Evolutionary conservation across 2,888 invertebrate genomes (phyloP), one percentile per base, ranked within the genome.

Genomic region (Molorchus minor): DNA sequence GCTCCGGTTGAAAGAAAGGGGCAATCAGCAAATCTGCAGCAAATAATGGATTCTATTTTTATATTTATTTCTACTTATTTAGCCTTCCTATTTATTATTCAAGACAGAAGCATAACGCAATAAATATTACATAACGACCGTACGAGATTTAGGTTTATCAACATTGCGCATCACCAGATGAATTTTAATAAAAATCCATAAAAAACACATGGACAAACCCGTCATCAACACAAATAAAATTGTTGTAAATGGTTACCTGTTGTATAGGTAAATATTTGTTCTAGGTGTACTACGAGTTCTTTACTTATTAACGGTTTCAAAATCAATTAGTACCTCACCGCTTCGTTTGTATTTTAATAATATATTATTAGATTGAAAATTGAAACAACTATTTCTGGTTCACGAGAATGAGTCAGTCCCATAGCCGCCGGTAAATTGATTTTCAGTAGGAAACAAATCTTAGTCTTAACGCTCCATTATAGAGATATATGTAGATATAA

Each of bases 91-190:
- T 47, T 57, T 57, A 52, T 52, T 52, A 57, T 57, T 57, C 57
- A 57, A 57, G 38, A 45, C 51, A 44, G 36, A 56, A 13, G 41
- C 25, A 20, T 29, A 43, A 51, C 44, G 45, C 40, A 57, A 57
- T 57, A 45, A 44, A 45, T 33, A 57, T 57, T 57, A 57, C 57
- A 57, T 57, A 57, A 57, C 45, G 10, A 36, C 17, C 10, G 51
- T 25, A 43, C 30, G 33, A 49, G 45, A 52, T 45, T 45, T 57
- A n/a, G 17, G 20, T 45, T 57, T 57, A 17, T 44, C 33, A 57
- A 44, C 51, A 19, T 57, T 43, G 44, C 45, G 35, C 51, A 17
- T 4, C 17, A 17, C 17, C 10, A 19, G 10, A n/a, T 40, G 40
- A 40, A 40, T 40, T 40, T 40, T 19, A 40, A 40, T 40, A n/a